Evolutionary conservation across 2,888 invertebrate species (phyloP).

Genomic region (Tiphia femorata): DNA sequence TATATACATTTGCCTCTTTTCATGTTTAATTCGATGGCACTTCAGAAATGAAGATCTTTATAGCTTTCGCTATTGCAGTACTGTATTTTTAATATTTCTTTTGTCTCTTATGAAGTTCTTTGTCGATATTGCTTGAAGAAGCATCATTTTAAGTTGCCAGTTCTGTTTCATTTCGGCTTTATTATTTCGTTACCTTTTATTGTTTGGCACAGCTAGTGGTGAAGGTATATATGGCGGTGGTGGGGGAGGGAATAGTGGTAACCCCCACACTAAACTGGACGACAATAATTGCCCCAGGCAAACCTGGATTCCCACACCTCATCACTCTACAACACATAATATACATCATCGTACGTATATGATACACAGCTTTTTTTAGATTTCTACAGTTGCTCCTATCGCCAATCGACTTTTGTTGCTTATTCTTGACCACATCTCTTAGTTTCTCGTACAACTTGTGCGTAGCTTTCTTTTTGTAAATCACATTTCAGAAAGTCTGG

Average conservation of each 20-base stretch:
- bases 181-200: slow-evolving; percentile 51
- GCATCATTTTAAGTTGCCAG: slow-evolving; percentile 36
- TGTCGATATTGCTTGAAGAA: slow-evolving; percentile 31
- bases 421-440: slow-evolving; percentile 1
- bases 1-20: neutral
- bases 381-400: slow-evolving; percentile 22
- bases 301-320: slow-evolving; percentile 66
- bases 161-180: slow-evolving; percentile 48
- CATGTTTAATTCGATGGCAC: neutral
- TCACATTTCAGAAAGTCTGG: slow-evolving; percentile 30
- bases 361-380: slow-evolving; percentile 40
- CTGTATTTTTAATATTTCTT: slow-evolving; percentile 17
- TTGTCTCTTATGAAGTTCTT: slow-evolving; percentile 14
- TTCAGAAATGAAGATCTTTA: too few species aligned
- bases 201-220: slow-evolving; percentile 64
- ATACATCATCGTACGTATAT: slow-evolving; percentile 67
- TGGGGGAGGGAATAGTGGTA: slow-evolving; percentile 62
- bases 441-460: slow-evolving; percentile 6
- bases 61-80: slow-evolving; percentile 21
- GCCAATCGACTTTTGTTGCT: slow-evolving; percentile 32
- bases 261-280: slow-evolving; percentile 64
- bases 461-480: neutral
- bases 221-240: slow-evolving; percentile 65
- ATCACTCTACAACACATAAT: slow-evolving; percentile 64
- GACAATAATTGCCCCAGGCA: slow-evolving; percentile 64